Evolutionary conservation across 2,113 vertebrate genomes (phyloP).

Genomic region (Phalacrocorax aristotelis): DNA sequence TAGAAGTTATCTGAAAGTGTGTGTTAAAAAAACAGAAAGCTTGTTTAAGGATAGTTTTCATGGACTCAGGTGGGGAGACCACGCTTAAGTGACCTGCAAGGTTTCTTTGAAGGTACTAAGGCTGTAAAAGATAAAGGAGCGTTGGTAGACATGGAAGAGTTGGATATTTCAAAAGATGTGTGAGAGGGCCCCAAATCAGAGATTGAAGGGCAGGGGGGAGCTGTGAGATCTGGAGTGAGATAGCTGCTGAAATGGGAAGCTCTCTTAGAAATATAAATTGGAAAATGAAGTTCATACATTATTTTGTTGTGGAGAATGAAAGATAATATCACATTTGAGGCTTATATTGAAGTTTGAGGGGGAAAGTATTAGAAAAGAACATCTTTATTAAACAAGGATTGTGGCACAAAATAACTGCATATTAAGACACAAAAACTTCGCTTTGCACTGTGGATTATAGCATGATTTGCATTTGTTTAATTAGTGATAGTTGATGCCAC

Average conservation of each 20-base stretch:
- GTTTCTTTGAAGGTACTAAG: conserved; percentile 11
- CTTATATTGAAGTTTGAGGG: not conserved
- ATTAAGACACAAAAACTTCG: not conserved
- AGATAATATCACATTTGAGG: not conserved
- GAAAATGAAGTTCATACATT: not conserved
- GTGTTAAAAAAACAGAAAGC: not conserved
- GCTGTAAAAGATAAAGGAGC: conserved; percentile 19
- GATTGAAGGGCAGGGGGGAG: not conserved
- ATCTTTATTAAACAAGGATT: not conserved
- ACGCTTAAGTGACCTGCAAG: not conserved
- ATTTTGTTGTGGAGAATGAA: not conserved
- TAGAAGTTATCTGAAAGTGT: not conserved
- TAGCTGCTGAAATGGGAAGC: not conserved
- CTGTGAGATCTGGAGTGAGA: not conserved
- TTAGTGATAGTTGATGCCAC: not conserved
- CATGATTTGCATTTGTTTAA: not conserved
- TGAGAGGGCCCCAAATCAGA: not conserved
- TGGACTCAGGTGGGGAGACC: not conserved
- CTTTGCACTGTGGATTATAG: not conserved
- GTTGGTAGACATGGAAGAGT: not conserved
- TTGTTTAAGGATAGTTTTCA: not conserved
- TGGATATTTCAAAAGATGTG: not conserved
- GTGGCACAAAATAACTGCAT: not conserved
- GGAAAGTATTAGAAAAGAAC: not conserved
- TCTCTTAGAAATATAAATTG: not conserved